Conservation (phyloP, 1,140 invertebrate species). For the Mercenaria mercenaria region DNA sequence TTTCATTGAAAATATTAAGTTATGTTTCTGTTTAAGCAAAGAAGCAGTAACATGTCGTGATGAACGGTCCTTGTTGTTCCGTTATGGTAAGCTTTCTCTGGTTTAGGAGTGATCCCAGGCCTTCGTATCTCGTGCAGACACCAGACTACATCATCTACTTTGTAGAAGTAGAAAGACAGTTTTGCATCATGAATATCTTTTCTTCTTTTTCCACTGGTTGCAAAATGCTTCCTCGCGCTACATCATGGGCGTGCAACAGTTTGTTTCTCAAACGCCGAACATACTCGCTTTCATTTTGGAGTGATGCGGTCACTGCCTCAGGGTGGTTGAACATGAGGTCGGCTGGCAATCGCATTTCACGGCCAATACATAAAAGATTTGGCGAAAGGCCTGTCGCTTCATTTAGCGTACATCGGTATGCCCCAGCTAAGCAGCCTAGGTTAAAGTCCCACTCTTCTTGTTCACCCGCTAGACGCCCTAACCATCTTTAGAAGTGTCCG, state of each 20-base stretch:
- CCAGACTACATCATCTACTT: constrained; percentile 5
- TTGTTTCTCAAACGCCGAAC: neutral
- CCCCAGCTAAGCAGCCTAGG: too few species aligned
- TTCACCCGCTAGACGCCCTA: constrained; percentile 9
- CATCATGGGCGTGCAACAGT: too few species aligned
- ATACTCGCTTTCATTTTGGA: neutral
- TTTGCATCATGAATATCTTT: constrained; percentile 40
- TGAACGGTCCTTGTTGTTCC: neutral
- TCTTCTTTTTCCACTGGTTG: too few species aligned
- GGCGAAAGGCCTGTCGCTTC: too few species aligned
- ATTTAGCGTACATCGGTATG: too few species aligned
- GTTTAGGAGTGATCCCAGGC: neutral
- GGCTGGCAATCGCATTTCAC: neutral
- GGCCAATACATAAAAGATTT: too few species aligned
- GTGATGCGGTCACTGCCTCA: too few species aligned
- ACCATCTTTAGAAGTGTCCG: neutral
- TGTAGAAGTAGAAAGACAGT: neutral
- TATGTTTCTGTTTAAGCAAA: too few species aligned
- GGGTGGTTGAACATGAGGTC: neutral
- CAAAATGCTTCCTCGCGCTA: too few species aligned
- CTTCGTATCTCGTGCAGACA: too few species aligned
- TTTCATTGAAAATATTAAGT: too few species aligned
- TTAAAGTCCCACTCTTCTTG: constrained; percentile 6
- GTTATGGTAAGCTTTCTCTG: constrained; percentile 3
- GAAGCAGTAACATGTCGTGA: neutral